Percentiles rank a stretch among this genome's conserved stretches.
phyloP scores from a whole-genome alignment of 2,797 vertebrate species.

The Hippoglossus hippoglossus region DNA sequence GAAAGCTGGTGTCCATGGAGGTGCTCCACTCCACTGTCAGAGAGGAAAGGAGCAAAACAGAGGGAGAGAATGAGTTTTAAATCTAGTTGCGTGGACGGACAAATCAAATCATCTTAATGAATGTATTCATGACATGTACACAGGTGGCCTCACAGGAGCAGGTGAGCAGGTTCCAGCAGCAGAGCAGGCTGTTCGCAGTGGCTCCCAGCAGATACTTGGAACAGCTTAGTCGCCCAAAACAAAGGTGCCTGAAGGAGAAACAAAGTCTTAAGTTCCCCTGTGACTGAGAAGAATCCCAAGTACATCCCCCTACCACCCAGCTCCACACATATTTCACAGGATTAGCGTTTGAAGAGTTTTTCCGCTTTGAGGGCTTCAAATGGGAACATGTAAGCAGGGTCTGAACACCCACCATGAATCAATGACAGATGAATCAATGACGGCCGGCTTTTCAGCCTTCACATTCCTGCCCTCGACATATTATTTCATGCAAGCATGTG shows the following conservation, averaged over 20 bases:
- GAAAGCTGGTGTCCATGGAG: slow-evolving; percentile 84
- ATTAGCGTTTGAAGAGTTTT: slow-evolving; percentile 61
- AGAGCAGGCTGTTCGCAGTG: slow-evolving; percentile 87
- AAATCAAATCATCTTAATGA: neutral
- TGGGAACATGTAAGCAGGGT: slow-evolving; percentile 14
- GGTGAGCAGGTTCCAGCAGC: slow-evolving; percentile 98
- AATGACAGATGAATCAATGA: neutral
- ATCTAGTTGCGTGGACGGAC: neutral
- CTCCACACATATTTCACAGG: slow-evolving; percentile 67
- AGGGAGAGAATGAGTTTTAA: neutral
- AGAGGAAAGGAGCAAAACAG: neutral
- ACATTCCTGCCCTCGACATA: neutral
- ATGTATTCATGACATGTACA: fast-evolving
- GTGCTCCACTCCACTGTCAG: slow-evolving; percentile 94
- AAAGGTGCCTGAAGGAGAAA: slow-evolving; percentile 87
- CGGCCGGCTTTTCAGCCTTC: neutral
- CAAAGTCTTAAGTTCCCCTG: neutral
- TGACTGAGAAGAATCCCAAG: slow-evolving; percentile 30
- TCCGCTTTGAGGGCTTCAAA: slow-evolving; percentile 35
- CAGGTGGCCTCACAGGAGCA: slow-evolving; percentile 87
- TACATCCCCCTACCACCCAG: neutral
- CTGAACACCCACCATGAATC: slow-evolving; percentile 36
- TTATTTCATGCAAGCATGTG: neutral
- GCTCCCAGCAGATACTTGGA: slow-evolving; percentile 94
- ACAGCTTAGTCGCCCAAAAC: slow-evolving; percentile 91